These are phyloP conservation scores for Circaetus gallicus DNA, from an alignment of 2,113 vertebrate genomes.

Conservation along the genomic window DNA sequence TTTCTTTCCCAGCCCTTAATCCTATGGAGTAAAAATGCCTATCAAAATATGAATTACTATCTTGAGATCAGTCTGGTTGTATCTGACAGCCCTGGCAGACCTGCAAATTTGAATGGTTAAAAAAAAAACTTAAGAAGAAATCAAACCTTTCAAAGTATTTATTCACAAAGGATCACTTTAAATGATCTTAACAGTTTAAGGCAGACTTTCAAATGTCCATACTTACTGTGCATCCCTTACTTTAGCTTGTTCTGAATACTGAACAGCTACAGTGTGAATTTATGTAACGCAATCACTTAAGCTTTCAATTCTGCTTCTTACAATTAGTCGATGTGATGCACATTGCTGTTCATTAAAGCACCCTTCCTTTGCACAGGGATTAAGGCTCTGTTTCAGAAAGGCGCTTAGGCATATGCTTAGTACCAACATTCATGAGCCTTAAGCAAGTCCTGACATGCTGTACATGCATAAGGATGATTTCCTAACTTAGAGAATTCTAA, in stretches of 20 bases:
- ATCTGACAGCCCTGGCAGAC: neutral
- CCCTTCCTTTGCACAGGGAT: neutral
- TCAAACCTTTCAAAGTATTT: neutral
- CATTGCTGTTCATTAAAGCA: slow-evolving; percentile 10
- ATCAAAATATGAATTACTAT: neutral
- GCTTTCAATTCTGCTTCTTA: neutral
- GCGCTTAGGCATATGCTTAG: neutral
- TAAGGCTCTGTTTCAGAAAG: neutral
- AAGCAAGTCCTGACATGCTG: neutral
- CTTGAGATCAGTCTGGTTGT: neutral
- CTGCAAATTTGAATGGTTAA: neutral
- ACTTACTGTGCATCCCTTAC: neutral
- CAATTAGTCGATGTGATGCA: neutral
- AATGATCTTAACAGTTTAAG: neutral
- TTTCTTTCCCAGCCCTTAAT: neutral
- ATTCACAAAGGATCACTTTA: neutral
- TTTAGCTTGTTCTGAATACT: slow-evolving; percentile 23
- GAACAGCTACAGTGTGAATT: neutral
- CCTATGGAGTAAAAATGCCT: neutral
- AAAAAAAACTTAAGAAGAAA: neutral
- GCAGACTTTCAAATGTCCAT: neutral
- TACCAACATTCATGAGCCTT: neutral
- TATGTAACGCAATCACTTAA: neutral
- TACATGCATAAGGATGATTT: neutral
- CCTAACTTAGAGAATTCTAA: neutral